Conservation (phyloP, 1,140 invertebrate species). For the Meloidogyne exigua region DNA sequence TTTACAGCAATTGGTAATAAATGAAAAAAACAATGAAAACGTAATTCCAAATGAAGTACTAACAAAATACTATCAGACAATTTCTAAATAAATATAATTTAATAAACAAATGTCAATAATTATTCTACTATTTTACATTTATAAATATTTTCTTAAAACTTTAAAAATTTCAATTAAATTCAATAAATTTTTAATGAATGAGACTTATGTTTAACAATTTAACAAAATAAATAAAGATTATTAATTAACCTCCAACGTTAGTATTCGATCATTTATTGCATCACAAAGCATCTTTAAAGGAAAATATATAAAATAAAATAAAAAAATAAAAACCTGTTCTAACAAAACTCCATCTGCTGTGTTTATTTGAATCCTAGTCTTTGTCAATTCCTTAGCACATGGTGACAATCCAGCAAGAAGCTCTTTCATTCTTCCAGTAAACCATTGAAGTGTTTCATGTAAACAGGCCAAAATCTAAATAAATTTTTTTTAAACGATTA, state of each 20-base stretch:
- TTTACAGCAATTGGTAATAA: constrained; percentile 73
- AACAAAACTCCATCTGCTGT: constrained; percentile 34
- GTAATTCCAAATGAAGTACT: constrained; percentile 82
- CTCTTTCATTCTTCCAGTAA: constrained; percentile 40
- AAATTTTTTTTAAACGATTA: neutral
- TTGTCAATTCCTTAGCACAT: constrained; percentile 41
- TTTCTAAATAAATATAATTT: constrained; percentile 4
- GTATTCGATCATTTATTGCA: constrained; percentile 70
- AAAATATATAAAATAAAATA: neutral
- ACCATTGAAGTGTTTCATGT: constrained; percentile 82
- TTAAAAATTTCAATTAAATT: too few species aligned
- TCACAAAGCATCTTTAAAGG: constrained; percentile 48
- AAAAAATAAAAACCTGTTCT: constrained; percentile 35
- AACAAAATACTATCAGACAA: constrained; percentile 83
- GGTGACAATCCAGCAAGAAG: constrained; percentile 33
- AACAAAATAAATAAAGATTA: too few species aligned
- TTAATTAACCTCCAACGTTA: constrained; percentile 77
- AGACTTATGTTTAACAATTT: too few species aligned
- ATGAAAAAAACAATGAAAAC: constrained; percentile 91
- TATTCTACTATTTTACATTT: too few species aligned
- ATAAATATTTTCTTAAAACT: too few species aligned
- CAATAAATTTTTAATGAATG: too few species aligned
- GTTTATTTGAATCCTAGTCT: constrained; percentile 44
- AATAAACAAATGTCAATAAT: too few species aligned
- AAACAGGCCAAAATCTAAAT: constrained; percentile 73